These are phyloP conservation scores for Aricia agestis DNA, from an alignment of 1,140 invertebrate species.

Conservation along the genomic window DNA sequence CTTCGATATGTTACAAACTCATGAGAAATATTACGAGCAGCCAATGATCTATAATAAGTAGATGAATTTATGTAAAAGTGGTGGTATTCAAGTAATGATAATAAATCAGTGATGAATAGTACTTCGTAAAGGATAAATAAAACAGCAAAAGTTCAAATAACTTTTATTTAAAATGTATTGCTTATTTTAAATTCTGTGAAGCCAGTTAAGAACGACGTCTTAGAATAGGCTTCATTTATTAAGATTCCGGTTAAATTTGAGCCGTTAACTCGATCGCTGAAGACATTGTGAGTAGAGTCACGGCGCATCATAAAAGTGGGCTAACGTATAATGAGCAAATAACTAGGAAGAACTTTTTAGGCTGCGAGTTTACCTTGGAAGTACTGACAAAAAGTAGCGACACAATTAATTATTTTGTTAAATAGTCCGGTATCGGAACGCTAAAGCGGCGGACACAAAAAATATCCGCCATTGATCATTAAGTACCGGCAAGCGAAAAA, in stretches of 20 bases:
- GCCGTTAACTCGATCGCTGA: conserved; percentile 9
- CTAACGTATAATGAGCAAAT: neutral
- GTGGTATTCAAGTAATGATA: too few species aligned
- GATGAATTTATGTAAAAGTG: too few species aligned
- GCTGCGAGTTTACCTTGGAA: neutral
- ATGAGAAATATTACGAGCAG: neutral
- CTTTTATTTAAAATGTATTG: neutral
- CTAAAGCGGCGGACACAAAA: neutral
- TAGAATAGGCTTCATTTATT: neutral
- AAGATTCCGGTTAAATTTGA: neutral
- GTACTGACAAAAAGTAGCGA: neutral
- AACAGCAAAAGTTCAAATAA: neutral
- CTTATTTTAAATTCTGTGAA: neutral
- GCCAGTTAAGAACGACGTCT: neutral
- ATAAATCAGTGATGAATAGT: too few species aligned
- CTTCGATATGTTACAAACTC: neutral
- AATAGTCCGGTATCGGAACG: neutral
- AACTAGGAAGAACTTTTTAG: conserved; percentile 1
- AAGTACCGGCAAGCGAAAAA: neutral
- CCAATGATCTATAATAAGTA: neutral
- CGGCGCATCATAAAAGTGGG: conserved; percentile 3
- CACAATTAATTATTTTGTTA: neutral
- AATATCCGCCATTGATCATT: neutral
- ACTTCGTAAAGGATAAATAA: too few species aligned
- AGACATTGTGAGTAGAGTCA: conserved; percentile 11